phyloP scores from a whole-genome alignment of 2,797 vertebrate species.

The Sebastiscus albofasciatus region DNA sequence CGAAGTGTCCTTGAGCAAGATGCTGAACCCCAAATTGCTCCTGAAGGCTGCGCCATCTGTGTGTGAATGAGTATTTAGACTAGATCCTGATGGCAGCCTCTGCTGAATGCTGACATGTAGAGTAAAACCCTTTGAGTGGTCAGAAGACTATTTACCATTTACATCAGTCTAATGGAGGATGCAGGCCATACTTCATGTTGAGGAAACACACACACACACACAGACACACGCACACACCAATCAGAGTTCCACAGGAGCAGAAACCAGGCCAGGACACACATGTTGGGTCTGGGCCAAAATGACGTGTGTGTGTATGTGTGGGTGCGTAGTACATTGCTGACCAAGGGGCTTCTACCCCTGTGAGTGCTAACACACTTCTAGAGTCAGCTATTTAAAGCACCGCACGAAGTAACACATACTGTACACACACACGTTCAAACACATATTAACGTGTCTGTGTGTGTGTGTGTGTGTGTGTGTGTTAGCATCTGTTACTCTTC shows the following conservation, averaged over 20 bases:
- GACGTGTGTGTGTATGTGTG: not conserved
- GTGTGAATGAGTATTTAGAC: no score
- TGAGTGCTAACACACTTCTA: conserved; percentile 30
- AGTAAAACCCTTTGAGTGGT: no score
- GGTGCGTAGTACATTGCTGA: conserved; percentile 25
- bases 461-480: conserved; percentile 6
- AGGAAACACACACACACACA: conserved; percentile 6
- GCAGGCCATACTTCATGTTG: not conserved
- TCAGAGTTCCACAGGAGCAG: conserved; percentile 8
- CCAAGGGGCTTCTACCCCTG: conserved; percentile 15
- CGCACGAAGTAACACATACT: not conserved
- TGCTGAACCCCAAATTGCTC: no score
- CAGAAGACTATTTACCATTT: no score
- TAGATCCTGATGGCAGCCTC: no score
- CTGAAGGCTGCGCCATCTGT: no score
- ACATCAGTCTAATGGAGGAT: conserved; percentile 22
- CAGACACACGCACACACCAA: not conserved
- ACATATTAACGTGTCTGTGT: no score
- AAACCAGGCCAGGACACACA: conserved; percentile 33
- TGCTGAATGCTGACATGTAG: no score
- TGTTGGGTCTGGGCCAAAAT: conserved; percentile 11
- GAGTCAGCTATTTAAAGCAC: conserved; percentile 49
- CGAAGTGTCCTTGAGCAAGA: no score
- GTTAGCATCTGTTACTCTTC: conserved; percentile 36
- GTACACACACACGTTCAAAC: not conserved